Evolutionary conservation across 2,113 vertebrate genomes (phyloP).

Genomic region (Brevimyrus niger): DNA sequence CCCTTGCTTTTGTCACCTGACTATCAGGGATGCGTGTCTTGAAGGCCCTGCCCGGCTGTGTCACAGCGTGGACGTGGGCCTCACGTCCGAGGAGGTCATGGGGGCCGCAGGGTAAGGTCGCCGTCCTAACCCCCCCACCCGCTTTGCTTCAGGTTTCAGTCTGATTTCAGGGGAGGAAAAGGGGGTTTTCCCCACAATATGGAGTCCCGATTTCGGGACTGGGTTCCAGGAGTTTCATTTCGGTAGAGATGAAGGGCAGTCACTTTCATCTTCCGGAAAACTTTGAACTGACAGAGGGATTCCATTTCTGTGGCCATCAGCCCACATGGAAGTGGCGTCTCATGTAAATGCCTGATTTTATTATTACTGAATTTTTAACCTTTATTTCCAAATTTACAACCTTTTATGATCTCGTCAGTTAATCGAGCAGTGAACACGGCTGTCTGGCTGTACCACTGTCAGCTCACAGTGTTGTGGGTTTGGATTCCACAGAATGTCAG

Average conservation of each 20-base stretch:
- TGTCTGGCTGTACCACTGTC: neutral
- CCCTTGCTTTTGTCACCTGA: constrained; percentile 91
- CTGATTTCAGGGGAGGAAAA: neutral
- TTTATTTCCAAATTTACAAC: neutral
- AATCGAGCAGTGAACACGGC: neutral
- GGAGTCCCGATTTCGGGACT: neutral
- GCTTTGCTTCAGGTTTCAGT: neutral
- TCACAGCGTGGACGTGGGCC: constrained; percentile 67
- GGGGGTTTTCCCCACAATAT: neutral
- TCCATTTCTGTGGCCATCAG: neutral
- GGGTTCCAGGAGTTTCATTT: neutral
- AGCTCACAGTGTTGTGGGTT: neutral
- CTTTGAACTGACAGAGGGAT: neutral
- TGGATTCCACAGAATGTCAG: neutral
- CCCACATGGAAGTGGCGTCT: neutral
- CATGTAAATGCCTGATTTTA: neutral
- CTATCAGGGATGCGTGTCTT: constrained; percentile 81
- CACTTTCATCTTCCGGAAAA: neutral
- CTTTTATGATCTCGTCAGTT: neutral
- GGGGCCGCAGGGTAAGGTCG: constrained; percentile 77
- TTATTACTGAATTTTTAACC: neutral
- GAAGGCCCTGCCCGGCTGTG: constrained; percentile 69
- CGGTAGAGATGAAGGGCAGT: neutral
- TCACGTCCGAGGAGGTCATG: constrained; percentile 72
- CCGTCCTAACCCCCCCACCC: neutral